Conservation (phyloP, 2,113 vertebrate species). For the Deroptyus accipitrinus region DNA sequence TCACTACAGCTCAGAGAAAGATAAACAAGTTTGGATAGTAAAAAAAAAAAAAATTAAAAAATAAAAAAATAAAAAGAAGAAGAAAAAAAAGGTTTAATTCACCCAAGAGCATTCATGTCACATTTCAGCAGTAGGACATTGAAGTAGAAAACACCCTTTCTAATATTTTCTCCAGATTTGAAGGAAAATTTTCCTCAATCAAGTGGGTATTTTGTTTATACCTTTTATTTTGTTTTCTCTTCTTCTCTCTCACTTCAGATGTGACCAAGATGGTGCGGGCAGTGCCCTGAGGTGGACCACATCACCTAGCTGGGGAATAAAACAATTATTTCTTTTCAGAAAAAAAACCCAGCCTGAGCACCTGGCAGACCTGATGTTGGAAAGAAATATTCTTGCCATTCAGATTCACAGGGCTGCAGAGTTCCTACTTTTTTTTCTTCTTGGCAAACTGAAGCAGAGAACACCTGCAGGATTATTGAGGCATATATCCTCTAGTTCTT, state of each 20-base stretch:
- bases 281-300: not conserved
- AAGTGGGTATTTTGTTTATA: not conserved
- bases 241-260: not conserved
- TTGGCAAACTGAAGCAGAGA: not conserved
- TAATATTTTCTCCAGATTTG: not conserved
- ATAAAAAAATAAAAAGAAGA: not conserved
- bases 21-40: not conserved
- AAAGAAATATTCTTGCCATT: not conserved
- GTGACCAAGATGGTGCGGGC: not conserved
- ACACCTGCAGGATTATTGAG: not conserved
- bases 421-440: not conserved
- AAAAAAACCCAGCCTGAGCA: not conserved
- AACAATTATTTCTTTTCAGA: not conserved
- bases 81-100: not conserved
- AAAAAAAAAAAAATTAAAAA: not conserved
- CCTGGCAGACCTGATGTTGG: not conserved
- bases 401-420: not conserved
- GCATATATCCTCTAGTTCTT: not conserved
- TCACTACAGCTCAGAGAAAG: not conserved
- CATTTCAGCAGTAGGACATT: not conserved
- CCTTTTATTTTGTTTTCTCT: not conserved
- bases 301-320: not conserved
- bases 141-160: not conserved
- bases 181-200: not conserved
- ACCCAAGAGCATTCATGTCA: not conserved